Evolutionary conservation across 2,113 vertebrate species (phyloP), one percentile per base, ranked within the genome.

Genomic region (Corydoras sp.): DNA sequence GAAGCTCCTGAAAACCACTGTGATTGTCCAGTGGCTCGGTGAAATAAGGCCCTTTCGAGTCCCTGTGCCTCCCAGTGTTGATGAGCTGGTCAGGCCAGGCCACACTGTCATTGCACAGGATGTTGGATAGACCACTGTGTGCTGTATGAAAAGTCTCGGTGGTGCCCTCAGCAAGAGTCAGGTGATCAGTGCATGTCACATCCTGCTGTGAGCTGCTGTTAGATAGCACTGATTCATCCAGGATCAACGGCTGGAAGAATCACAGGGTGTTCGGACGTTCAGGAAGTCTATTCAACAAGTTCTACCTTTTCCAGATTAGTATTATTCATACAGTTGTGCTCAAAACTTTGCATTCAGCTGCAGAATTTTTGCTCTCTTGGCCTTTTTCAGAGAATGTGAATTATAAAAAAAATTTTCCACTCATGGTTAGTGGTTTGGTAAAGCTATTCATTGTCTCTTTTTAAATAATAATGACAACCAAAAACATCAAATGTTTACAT

Each of bases 111-210:
- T 11, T 83, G 1, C 87, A 87, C 0, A 83, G 74, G 0, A 83
- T 84, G 65, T 86, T 88, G 78, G 92, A 86, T 56, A 83, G 78
- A 72, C 76, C 75, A 43, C 75, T 85, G 29, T 75, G 79, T n/a
- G 88, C 86, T 0, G 85, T 88, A 74, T 84, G 8, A 32, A 87
- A 89, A 10, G 76, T 58, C 12, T 71, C 54, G 4, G 72, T 48
- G 18, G 76, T 51, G 1, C 83, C 84, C 1, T 73, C 76, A 10
- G 56, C 29, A 48, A 53, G 15, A 14, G 11, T 55, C 11, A 43
- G 51, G 11, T 67, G 15, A 0, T 75, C 14, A 55, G 31, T 64
- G 5, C 10, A 54, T 10, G 65, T 31, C 1, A 65, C 9, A 2
- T 75, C 77, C 4, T 35, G 71, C 6, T 76, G 3, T 1, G 82